phyloP scores from a whole-genome alignment of 2,888 invertebrate genomes.

The Branchinecta sandiegonensis region DNA sequence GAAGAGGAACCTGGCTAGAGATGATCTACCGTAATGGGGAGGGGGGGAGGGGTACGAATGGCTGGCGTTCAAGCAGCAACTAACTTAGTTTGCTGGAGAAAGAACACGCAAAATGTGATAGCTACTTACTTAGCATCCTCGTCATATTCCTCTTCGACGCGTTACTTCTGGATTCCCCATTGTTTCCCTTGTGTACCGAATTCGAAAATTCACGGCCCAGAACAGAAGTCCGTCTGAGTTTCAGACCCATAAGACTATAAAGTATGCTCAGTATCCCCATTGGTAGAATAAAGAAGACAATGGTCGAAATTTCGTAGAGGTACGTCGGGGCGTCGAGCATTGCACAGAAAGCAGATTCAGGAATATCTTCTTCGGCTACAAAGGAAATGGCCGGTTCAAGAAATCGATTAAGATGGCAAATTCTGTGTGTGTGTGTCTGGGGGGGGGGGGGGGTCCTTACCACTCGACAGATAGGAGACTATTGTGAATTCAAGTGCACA shows the following conservation, averaged over 20 bases:
- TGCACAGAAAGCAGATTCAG: slow-evolving; percentile 64
- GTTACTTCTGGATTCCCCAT: slow-evolving; percentile 43
- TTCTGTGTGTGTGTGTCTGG: no score
- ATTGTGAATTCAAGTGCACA: no score
- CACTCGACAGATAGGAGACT: no score
- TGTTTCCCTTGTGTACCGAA: slow-evolving; percentile 39
- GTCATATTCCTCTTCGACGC: slow-evolving; percentile 50
- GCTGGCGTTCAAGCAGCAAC: no score
- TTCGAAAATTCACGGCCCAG: slow-evolving; percentile 35
- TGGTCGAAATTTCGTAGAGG: slow-evolving; percentile 61
- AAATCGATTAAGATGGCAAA: no score
- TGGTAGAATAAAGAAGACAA: slow-evolving; percentile 64
- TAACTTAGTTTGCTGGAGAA: no score
- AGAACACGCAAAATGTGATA: no score
- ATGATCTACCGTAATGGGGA: no score
- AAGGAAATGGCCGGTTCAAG: no score
- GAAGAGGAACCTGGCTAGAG: no score
- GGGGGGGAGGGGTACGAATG: no score
- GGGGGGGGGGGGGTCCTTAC: no score
- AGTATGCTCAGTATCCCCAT: slow-evolving; percentile 56
- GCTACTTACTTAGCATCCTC: slow-evolving; percentile 56
- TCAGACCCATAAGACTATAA: slow-evolving; percentile 54
- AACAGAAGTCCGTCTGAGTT: slow-evolving; percentile 24
- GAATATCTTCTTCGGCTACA: slow-evolving; percentile 21
- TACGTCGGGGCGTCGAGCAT: slow-evolving; percentile 49